Conservation (phyloP, 2,113 vertebrate genomes). For the Oryzias melastigma region DNA sequence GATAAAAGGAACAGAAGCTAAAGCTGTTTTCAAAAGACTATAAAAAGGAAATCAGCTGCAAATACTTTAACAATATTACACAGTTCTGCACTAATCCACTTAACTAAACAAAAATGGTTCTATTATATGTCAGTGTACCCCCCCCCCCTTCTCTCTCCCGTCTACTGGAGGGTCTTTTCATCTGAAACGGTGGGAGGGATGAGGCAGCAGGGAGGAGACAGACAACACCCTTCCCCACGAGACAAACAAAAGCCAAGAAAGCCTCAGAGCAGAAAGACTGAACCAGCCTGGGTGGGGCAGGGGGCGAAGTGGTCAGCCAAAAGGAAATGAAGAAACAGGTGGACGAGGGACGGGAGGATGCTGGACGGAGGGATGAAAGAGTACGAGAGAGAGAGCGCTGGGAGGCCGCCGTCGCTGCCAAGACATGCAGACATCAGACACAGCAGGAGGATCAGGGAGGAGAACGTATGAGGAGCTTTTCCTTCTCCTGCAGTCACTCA, state of each 20-base stretch:
- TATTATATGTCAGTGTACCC: conserved; percentile 21
- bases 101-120: no score
- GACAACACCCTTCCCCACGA: conserved; percentile 35
- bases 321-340: conserved; percentile 38
- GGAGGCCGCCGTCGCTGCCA: conserved; percentile 43
- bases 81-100: no score
- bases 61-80: no score
- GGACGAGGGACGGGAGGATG: conserved; percentile 34
- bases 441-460: conserved; percentile 13
- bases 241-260: conserved; percentile 39
- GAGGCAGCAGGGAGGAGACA: conserved; percentile 21
- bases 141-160: conserved; percentile 2
- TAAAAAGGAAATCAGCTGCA: no score
- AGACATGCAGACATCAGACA: conserved; percentile 42
- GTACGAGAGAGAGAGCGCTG: conserved; percentile 47
- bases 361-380: conserved; percentile 52
- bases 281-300: conserved; percentile 5
- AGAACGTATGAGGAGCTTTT: conserved; percentile 19
- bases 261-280: conserved; percentile 24
- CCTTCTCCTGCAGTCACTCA: no score
- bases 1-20: no score
- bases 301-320: conserved; percentile 22
- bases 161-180: conserved; percentile 10
- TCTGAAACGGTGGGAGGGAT: conserved; percentile 25
- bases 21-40: no score